Evolutionary conservation across 2,113 vertebrate species (phyloP), one percentile per base, ranked within the genome.

Genomic region (Gambusia affinis): DNA sequence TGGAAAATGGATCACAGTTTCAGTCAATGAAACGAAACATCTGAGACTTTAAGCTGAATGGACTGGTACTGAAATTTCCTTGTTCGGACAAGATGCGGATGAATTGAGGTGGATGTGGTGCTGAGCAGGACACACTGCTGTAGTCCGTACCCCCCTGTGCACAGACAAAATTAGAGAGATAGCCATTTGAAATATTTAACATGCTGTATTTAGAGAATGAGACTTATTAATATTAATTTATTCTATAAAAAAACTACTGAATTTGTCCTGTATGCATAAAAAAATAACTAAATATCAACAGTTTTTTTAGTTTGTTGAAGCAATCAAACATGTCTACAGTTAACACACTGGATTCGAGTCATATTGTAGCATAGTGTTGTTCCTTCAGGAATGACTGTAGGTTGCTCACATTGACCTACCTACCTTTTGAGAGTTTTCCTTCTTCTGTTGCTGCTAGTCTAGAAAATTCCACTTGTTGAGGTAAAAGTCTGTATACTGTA

Each of bases 191-290:
- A 94, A 97, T 98, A 98, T 98, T 98, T 98, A 98, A 97, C 96
- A 96, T 85, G 94, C 95, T 96, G 87, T 93, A 96, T 93, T 95
- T 95, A 96, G 95, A 96, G 94, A 95, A 95, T 87, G 74, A 74
- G 87, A 89, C 88, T 86, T 96, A 96, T 94, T 97, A 95, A 96
- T 98, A 96, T 97, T 98, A 98, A 98, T 97, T 98, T 98, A 98
- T 98, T 98, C 95, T 96, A 96, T 96, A 94, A 85, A 87, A 81
- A 77, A 94, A 94, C 93, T 95, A 94, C 95, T 95, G 65, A 93
- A 91, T 82, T 93, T 84, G 79, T 89, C 85, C 72, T 4, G 79
- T 89, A 78, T 82, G 73, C 91, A 94, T 94, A 88, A 92, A 88
- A 37, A n/a, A 88, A 80, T 66, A 92, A 94, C 88, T 92, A 93